Evolutionary conservation across 2,113 vertebrate species (phyloP).

Genomic region (Aegithalos caudatus): DNA sequence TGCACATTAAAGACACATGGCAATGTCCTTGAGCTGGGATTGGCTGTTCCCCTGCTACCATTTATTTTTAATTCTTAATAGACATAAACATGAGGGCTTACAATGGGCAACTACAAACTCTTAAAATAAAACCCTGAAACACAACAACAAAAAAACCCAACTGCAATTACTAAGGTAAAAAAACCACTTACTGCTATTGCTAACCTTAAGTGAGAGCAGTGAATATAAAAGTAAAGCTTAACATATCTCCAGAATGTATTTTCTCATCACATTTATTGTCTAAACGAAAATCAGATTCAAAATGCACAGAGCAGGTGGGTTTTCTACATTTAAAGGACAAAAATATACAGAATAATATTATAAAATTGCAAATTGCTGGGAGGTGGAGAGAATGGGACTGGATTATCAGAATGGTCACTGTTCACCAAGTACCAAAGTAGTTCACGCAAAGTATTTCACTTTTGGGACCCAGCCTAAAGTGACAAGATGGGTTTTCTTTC

Average conservation of each 20-base stretch:
- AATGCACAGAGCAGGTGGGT: neutral
- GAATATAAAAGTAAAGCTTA: neutral
- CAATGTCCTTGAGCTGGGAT: neutral
- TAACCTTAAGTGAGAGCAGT: neutral
- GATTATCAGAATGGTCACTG: conserved; percentile 69
- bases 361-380: conserved; percentile 39
- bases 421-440: neutral
- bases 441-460: conserved; percentile 49
- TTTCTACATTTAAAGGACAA: conserved; percentile 22
- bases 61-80: neutral
- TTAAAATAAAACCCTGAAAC: neutral
- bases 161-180: neutral
- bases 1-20: neutral
- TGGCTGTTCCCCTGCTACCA: neutral
- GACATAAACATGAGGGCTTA: neutral
- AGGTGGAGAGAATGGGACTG: conserved; percentile 55
- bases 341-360: conserved; percentile 48
- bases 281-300: neutral
- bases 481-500: conserved; percentile 72
- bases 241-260: neutral
- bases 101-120: neutral
- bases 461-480: conserved; percentile 67
- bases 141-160: neutral
- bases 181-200: neutral
- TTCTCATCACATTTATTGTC: neutral